phyloP scores from a whole-genome alignment of 2,113 vertebrate species.

The Marmota monax region DNA sequence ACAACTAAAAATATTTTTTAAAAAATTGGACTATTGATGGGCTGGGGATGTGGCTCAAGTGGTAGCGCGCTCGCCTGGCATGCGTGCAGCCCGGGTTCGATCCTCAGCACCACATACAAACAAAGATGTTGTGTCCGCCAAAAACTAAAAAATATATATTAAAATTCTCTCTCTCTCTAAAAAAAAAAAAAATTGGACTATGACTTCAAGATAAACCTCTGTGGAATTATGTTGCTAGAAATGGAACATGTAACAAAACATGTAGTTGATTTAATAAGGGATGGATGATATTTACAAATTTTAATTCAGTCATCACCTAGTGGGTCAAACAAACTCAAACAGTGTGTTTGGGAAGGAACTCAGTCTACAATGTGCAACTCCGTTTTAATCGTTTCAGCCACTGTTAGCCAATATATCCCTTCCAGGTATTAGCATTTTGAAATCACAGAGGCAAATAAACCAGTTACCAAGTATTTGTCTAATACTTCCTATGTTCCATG shows the following conservation, averaged over 20 bases:
- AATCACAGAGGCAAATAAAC: background rate
- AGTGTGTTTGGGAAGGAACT: background rate
- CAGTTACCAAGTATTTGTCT: background rate
- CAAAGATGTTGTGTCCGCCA: too few species aligned
- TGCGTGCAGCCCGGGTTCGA: too few species aligned
- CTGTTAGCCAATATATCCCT: background rate
- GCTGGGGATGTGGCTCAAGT: too few species aligned
- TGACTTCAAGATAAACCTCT: background rate
- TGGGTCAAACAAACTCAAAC: background rate
- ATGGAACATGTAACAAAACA: background rate
- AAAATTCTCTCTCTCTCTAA: too few species aligned
- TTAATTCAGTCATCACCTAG: slow-evolving; percentile 11
- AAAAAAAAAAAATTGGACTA: background rate
- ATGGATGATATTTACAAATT: background rate
- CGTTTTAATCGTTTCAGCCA: background rate
- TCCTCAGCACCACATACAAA: too few species aligned
- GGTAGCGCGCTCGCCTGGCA: too few species aligned
- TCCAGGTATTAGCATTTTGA: background rate
- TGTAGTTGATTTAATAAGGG: background rate
- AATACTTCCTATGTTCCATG: background rate
- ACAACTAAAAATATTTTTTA: too few species aligned
- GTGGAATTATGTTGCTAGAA: slow-evolving; percentile 6
- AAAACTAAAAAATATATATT: too few species aligned
- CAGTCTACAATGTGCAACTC: background rate
- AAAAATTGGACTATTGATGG: too few species aligned